Base-by-base conservation (phyloP, 2,888 invertebrate species). In the Scaptomyza tumidula region DNA sequence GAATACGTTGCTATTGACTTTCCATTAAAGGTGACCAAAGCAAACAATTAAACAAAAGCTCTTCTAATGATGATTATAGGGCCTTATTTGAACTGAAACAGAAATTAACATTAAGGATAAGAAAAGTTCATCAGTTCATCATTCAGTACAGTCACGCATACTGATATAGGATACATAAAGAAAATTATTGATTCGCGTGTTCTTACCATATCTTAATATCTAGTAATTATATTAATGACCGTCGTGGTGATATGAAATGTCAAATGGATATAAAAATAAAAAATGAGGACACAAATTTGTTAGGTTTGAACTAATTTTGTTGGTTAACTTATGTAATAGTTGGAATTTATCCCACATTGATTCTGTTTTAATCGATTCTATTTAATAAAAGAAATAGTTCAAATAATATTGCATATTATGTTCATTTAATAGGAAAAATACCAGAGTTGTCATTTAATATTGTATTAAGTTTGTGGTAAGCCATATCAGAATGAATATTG, bases 221-320 rank as follows among this genome's bases (percentile, higher is more conserved):
- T 10, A 45, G 45, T 37, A 56, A 71, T 66, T 75, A 62, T 49
- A 14, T 52, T 48, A 24, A 67, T 50, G 24, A 24, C 24, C 24
- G 3, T 5, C 5, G 44, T 4, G 24, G 35, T 1, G 10, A n/a
- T 10, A 27, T 46, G 27, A 19, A 14, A 24, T 19, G 9, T 9
- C 24, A n/a, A 6, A 24, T 9, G n/a, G 1, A 3, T 7, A 3
- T 35, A 45, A 41, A 48, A 9, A 24, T 44, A 9, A 31, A 31
- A 29, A 29, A 29, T 6, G 0, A 29, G 10, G n/a, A 35, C 10
- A 24, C 14, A 27, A 11, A 6, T 37, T 37, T 13, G 6, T 37
- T 37, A 1, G n/a, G 10, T 33, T 1, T 37, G 2, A 3, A 37
- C 39, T 3, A 0, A 37, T n/a, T 37, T 13, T 1, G 14, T n/a